Evolutionary conservation across 2,797 vertebrate species (phyloP), one percentile per base, ranked within the genome.

Genomic region (Champsocephalus esox): DNA sequence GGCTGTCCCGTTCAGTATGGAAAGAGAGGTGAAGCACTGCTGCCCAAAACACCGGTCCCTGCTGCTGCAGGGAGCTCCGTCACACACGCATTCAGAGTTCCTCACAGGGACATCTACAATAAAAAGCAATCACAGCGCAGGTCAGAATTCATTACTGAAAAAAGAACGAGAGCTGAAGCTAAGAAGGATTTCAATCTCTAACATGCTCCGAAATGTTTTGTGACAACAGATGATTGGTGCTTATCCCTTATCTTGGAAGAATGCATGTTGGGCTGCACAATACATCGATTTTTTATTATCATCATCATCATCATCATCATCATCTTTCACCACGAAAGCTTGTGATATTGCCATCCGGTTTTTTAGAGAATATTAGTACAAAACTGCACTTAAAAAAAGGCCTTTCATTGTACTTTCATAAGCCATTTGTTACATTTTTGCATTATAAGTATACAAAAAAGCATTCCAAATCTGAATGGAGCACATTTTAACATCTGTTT

Each of bases 1-100:
- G 3, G 90, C 90, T 13, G 95, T 95, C 58, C 96, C 97, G 0
- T 98, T 97, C 0, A 94, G 95, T 43, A 95, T 82, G 78, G 95
- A 95, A 55, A 98, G 91, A 5, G 97, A 96, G 2, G 96, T 93
- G 73, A 97, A 99, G 89, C 98, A 99, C 57, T 95, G 96, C 85
- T 93, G 96, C 68, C 97, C 96, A 3, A 94, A 92, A 90, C 98
- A 99, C 0, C 93, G 94, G 12, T 92, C 93, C 52, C 93, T 93
- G 0, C 79, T 91, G 69, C 91, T 92, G 49, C 98, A 99, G 41
- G 95, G 95, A 0, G 94, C 92, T 58, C 96, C 96, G 11, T 97
- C 96, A 68, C 98, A 98, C 80, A 96, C 91, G 71, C 98, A 99
- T 21, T 96, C 95, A 14, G 94, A 94, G 64, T 90, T 89, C 16